Percentiles rank a stretch among this genome's conserved stretches.
phyloP scores from a whole-genome alignment of 2,888 invertebrate species.

The Ophion slaviceki region DNA sequence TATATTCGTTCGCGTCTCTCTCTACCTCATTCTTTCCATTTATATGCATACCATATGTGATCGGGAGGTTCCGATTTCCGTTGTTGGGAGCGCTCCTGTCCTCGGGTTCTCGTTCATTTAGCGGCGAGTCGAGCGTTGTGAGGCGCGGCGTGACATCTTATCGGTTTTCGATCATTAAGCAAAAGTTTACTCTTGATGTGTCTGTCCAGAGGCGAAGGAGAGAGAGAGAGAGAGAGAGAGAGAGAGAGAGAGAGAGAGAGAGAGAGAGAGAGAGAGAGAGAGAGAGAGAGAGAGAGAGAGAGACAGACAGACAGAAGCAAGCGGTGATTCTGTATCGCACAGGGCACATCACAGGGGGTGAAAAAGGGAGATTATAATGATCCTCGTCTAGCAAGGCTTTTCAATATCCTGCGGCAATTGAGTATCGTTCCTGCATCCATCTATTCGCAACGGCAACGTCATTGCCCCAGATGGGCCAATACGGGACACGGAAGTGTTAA shows the following conservation, averaged over 20 bases:
- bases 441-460: neutral
- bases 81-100: conserved; percentile 7
- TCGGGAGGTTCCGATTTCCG: conserved; percentile 35
- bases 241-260: conserved; percentile 1
- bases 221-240: neutral
- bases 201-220: neutral
- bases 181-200: conserved; percentile 17
- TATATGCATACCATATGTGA: neutral
- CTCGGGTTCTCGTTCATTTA: conserved; percentile 32
- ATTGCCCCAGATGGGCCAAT: neutral
- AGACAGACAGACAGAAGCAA: conserved; percentile 14
- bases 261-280: neutral
- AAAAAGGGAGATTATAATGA: conserved; percentile 10
- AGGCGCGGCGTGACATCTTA: conserved; percentile 22
- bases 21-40: neutral
- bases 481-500: neutral
- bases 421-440: conserved; percentile 1
- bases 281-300: conserved; percentile 11
- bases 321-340: neutral
- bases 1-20: neutral
- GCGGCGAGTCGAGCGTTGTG: conserved; percentile 16
- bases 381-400: conserved; percentile 3
- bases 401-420: conserved; percentile 13
- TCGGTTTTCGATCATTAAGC: conserved; percentile 47
- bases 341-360: neutral